Conservation (phyloP, 2,888 invertebrate genomes). For the Lasioglossum malachurum region DNA sequence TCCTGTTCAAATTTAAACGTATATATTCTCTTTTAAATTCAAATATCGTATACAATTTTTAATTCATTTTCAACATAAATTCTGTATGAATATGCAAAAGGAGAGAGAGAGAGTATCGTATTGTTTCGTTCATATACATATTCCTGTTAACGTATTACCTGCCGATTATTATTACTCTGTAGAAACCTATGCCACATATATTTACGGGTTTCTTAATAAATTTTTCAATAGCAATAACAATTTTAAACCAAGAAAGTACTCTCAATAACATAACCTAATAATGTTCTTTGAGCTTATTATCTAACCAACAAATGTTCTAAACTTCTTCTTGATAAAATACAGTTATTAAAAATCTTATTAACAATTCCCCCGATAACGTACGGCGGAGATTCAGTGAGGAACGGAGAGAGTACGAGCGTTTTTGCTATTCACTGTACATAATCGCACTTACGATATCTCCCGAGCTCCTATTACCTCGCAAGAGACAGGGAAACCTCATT, state of each 20-base stretch:
- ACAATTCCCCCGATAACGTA: background rate
- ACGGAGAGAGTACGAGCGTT: background rate
- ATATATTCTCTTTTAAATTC: background rate
- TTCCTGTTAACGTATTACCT: no score
- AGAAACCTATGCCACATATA: no score
- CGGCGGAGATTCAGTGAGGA: background rate
- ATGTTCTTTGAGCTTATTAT: no score
- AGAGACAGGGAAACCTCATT: slow-evolving; percentile 32
- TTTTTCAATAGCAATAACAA: no score
- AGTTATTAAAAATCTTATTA: background rate
- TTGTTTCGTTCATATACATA: background rate
- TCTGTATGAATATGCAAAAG: background rate
- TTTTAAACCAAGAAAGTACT: no score
- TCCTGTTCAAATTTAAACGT: background rate
- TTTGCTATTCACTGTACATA: slow-evolving; percentile 16
- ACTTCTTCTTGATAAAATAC: background rate
- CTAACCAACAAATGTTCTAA: background rate
- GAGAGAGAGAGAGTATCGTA: no score
- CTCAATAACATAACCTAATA: no score
- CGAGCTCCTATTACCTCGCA: slow-evolving; percentile 2
- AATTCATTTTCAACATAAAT: background rate
- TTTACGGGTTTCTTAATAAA: no score
- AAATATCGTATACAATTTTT: background rate
- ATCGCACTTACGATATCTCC: slow-evolving; percentile 17
- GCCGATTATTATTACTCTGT: no score